These are phyloP conservation scores for Andrena minutula DNA, from an alignment of 2,888 invertebrate genomes.

Conservation along the genomic window DNA sequence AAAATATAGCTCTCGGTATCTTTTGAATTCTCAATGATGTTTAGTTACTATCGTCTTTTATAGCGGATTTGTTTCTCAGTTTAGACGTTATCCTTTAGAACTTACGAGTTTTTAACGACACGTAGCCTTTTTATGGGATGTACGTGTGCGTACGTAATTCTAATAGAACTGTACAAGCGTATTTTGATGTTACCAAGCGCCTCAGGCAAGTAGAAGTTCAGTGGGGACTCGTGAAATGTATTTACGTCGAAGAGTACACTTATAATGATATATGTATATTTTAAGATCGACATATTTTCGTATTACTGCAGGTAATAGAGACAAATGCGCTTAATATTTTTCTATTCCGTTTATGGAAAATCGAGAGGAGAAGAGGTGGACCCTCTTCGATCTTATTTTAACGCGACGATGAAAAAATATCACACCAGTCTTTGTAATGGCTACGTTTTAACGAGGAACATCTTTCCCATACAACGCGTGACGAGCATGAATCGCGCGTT, in stretches of 20 bases:
- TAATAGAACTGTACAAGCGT: constrained; percentile 44
- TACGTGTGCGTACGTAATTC: constrained; percentile 23
- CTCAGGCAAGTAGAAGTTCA: constrained; percentile 72
- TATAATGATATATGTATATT: constrained; percentile 61
- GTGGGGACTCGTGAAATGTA: constrained; percentile 44
- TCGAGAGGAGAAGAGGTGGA: constrained; percentile 27
- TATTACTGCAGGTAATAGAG: constrained; percentile 72
- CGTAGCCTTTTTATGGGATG: constrained; percentile 31
- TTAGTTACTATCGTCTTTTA: background rate
- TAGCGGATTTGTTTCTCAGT: constrained; percentile 15
- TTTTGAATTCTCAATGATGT: constrained; percentile 8
- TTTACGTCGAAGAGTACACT: constrained; percentile 56
- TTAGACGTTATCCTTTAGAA: constrained; percentile 16
- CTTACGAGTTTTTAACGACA: background rate
- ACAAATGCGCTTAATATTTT: constrained; percentile 76
- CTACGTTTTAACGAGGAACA: constrained; percentile 38
- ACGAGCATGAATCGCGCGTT: background rate
- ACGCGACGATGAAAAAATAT: constrained; percentile 28
- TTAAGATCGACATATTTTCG: constrained; percentile 75
- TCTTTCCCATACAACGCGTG: constrained; percentile 18
- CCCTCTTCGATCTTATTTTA: constrained; percentile 59
- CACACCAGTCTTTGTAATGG: constrained; percentile 40
- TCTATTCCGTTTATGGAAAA: constrained; percentile 73
- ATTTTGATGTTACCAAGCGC: constrained; percentile 71
- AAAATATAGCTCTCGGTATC: constrained; percentile 22